Evolutionary conservation across 2,113 vertebrate species (phyloP).

Genomic region (Pluvialis apricaria): DNA sequence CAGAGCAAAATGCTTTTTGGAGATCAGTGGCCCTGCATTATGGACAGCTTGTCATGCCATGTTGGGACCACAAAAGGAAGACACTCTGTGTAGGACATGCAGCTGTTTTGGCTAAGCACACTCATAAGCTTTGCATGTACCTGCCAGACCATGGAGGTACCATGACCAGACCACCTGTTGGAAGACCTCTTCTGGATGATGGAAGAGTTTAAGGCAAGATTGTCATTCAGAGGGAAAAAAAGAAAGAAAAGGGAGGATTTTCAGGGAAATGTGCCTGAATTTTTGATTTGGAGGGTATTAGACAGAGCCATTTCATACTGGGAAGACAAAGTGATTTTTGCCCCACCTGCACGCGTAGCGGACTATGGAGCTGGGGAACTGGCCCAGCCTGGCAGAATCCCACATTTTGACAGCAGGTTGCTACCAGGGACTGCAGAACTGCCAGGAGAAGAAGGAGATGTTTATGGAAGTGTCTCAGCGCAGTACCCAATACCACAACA

Average conservation of each 20-base stretch:
- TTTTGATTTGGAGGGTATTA: not conserved
- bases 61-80: not conserved
- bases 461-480: not conserved
- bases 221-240: not conserved
- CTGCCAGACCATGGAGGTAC: not conserved
- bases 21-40: not conserved
- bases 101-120: not conserved
- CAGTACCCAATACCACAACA: not conserved
- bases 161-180: no score
- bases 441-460: not conserved
- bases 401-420: not conserved
- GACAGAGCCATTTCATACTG: not conserved
- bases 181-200: not conserved
- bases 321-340: not conserved
- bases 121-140: not conserved
- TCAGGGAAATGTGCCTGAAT: not conserved
- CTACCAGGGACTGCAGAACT: not conserved
- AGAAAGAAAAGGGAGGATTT: not conserved
- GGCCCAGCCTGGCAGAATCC: not conserved
- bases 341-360: accelerated
- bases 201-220: not conserved
- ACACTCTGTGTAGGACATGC: not conserved
- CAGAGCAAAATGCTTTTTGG: not conserved
- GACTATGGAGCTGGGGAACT: not conserved
- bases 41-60: not conserved